Evolutionary conservation across 2,888 invertebrate species (phyloP).

Genomic region (Troglohyphantes excavatus): DNA sequence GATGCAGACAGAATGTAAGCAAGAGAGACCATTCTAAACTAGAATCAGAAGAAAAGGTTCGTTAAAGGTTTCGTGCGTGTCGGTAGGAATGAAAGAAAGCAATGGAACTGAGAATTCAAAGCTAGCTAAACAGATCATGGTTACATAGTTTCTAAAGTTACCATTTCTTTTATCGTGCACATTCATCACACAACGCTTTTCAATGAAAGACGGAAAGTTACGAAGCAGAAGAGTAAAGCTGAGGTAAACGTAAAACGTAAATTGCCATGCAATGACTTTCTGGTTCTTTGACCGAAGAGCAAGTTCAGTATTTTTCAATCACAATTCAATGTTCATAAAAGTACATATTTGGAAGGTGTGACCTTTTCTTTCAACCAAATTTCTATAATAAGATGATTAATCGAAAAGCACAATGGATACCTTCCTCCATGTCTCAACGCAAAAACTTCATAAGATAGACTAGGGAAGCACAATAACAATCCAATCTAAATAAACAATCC

Average conservation of each 20-base stretch:
- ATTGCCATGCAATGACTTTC: slow-evolving; percentile 11
- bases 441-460: too few relatives aligned
- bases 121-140: slow-evolving; percentile 1
- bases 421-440: too few relatives aligned
- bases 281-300: slow-evolving; percentile 16
- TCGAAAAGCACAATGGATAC: too few relatives aligned
- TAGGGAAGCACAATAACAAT: too few relatives aligned
- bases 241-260: background rate
- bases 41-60: slow-evolving; percentile 20
- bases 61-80: slow-evolving; percentile 35
- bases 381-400: too few relatives aligned
- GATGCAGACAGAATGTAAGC: background rate
- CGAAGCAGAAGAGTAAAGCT: slow-evolving; percentile 8
- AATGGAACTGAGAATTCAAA: background rate
- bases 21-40: background rate
- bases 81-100: background rate
- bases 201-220: background rate
- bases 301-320: background rate
- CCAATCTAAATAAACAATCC: too few relatives aligned
- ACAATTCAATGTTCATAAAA: background rate
- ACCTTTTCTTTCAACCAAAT: background rate
- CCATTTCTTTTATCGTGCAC: background rate
- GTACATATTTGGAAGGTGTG: background rate
- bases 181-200: slow-evolving; percentile 2
- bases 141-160: slow-evolving; percentile 26